A percentile compares a stretch with the other conserved stretches of the same genome.
phyloP scores from a whole-genome alignment of 1,140 invertebrate genomes.

The Trichonephila inaurata region DNA sequence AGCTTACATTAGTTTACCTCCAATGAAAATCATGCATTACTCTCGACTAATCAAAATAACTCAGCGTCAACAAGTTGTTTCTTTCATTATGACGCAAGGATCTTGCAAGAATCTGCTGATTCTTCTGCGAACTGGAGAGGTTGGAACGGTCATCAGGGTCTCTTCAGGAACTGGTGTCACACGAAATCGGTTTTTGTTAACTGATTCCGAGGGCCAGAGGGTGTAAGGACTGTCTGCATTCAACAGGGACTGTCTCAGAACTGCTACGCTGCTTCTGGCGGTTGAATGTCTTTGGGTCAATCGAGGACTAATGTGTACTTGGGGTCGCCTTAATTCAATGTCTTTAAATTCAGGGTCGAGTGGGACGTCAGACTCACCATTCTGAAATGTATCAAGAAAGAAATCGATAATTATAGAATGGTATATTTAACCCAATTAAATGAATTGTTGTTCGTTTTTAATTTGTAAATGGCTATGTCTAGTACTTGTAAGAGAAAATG shows the following conservation, averaged over 20 bases:
- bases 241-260: slow-evolving; percentile 64
- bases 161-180: slow-evolving; percentile 68
- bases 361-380: background rate
- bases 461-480: too few relatives aligned
- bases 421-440: too few relatives aligned
- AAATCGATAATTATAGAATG: background rate
- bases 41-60: background rate
- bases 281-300: background rate
- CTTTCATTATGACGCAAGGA: slow-evolving; percentile 63
- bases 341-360: slow-evolving; percentile 42
- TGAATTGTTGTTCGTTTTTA: too few relatives aligned
- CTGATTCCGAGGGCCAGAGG: slow-evolving; percentile 45
- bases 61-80: slow-evolving; percentile 68
- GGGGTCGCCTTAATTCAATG: slow-evolving; percentile 52
- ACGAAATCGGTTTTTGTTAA: background rate
- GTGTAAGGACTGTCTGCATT: slow-evolving; percentile 67
- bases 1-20: too few relatives aligned
- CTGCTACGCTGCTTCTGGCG: slow-evolving; percentile 37
- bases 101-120: slow-evolving; percentile 68
- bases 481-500: too few relatives aligned
- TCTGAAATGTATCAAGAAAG: background rate
- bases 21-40: too few relatives aligned
- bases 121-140: slow-evolving; percentile 23
- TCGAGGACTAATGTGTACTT: background rate
- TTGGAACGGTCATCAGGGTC: background rate